Conservation (phyloP, 1,140 invertebrate species). For the Leptestheria dahalacensis region DNA sequence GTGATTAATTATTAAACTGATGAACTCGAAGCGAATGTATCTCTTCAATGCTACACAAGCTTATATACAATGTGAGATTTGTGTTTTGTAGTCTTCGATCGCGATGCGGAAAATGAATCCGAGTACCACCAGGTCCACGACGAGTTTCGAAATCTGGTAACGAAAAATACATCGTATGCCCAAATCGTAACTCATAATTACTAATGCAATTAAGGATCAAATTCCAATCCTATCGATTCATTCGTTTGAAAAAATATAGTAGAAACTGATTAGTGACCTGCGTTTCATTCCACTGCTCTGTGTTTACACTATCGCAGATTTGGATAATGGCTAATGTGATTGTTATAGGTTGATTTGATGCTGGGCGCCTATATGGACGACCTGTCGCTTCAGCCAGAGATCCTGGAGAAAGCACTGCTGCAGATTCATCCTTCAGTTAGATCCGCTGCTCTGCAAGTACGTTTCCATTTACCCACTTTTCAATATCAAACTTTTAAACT, state of each 20-base stretch:
- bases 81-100: conserved; percentile 65
- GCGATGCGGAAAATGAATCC: conserved; percentile 43
- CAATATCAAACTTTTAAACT: no score
- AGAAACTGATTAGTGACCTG: background rate
- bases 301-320: conserved; percentile 11
- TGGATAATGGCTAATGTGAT: background rate
- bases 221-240: no score
- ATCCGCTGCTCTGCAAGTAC: conserved; percentile 12
- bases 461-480: background rate
- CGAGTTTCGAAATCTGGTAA: conserved; percentile 69
- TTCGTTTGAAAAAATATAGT: no score
- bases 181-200: background rate
- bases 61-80: conserved; percentile 19
- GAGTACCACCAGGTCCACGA: conserved; percentile 55
- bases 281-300: background rate
- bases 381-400: conserved; percentile 64
- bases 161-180: background rate
- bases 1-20: no score
- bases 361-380: conserved; percentile 80
- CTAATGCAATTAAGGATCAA: background rate
- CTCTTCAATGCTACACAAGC: conserved; percentile 12
- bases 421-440: conserved; percentile 11
- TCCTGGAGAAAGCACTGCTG: conserved; percentile 62
- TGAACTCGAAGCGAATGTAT: no score
- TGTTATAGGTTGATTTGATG: conserved; percentile 55